These are phyloP conservation scores for Hypena proboscidalis DNA, from an alignment of 2,888 invertebrate genomes.

Conservation along the genomic window DNA sequence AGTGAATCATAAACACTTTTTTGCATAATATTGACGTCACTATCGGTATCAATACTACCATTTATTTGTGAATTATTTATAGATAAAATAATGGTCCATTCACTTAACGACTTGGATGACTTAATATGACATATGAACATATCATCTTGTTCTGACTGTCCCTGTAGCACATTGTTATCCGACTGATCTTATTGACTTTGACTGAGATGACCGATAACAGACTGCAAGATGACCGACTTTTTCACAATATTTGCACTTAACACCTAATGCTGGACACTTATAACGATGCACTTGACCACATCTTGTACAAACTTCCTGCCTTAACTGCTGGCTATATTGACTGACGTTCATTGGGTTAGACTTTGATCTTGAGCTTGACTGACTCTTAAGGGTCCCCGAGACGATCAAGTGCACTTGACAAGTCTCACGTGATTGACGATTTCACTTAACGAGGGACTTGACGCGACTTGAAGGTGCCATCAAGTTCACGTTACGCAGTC, in stretches of 20 bases:
- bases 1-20: slow-evolving; percentile 24
- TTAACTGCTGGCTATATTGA: too few species aligned
- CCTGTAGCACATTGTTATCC: slow-evolving; percentile 7
- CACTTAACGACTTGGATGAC: slow-evolving; percentile 9
- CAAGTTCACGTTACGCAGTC: too few species aligned
- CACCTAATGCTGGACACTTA: slow-evolving; percentile 23
- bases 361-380: too few species aligned
- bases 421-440: too few species aligned
- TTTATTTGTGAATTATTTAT: slow-evolving; percentile 20
- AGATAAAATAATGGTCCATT: slow-evolving; percentile 21
- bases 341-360: slow-evolving; percentile 9
- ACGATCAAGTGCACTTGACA: too few species aligned
- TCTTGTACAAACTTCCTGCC: slow-evolving; percentile 17
- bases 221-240: slow-evolving; percentile 24
- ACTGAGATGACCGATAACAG: slow-evolving; percentile 16
- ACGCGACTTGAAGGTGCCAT: too few species aligned
- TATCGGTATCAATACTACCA: slow-evolving; percentile 26
- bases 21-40: slow-evolving; percentile 32
- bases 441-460: too few species aligned
- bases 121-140: slow-evolving; percentile 26
- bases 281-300: slow-evolving; percentile 25
- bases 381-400: too few species aligned
- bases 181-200: slow-evolving; percentile 22
- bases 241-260: slow-evolving; percentile 25
- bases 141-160: slow-evolving; percentile 18